Percentiles rank a stretch among this genome's conserved stretches.
phyloP scores from a whole-genome alignment of 2,113 vertebrate genomes.

The Edolisoma coerulescens region DNA sequence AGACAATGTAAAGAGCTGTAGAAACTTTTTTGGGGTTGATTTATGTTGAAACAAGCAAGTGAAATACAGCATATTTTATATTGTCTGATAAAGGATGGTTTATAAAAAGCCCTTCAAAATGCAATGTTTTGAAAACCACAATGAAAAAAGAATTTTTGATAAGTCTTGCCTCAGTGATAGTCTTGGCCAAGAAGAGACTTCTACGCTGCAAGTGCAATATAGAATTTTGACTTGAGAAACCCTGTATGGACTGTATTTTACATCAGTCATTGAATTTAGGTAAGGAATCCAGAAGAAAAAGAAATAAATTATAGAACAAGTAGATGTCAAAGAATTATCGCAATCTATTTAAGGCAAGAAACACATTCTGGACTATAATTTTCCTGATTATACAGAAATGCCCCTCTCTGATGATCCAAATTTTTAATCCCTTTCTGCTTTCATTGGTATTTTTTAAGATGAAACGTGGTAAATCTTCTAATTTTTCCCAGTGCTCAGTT shows the following conservation, averaged over 20 bases:
- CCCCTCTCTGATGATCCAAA: neutral
- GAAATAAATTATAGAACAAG: neutral
- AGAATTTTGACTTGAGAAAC: neutral
- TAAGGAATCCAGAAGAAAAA: neutral
- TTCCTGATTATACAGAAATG: neutral
- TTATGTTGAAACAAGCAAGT: neutral
- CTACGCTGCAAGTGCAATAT: neutral
- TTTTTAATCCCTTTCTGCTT: constrained; percentile 7
- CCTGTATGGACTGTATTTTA: neutral
- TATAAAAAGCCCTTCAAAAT: neutral
- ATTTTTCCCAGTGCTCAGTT: neutral
- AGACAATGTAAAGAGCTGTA: neutral
- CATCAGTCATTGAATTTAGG: neutral
- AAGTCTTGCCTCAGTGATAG: neutral
- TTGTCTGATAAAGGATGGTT: neutral
- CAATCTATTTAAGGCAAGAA: neutral
- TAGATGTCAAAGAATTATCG: neutral
- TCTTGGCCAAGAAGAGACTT: neutral
- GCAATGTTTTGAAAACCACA: neutral
- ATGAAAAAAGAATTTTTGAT: constrained; percentile 22
- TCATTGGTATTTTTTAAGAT: neutral
- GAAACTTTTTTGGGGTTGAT: neutral
- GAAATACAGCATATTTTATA: constrained; percentile 13
- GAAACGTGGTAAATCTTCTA: neutral
- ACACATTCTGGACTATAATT: neutral